Conservation (phyloP, 2,797 vertebrate genomes). For the Syngnathus rostellatus region DNA sequence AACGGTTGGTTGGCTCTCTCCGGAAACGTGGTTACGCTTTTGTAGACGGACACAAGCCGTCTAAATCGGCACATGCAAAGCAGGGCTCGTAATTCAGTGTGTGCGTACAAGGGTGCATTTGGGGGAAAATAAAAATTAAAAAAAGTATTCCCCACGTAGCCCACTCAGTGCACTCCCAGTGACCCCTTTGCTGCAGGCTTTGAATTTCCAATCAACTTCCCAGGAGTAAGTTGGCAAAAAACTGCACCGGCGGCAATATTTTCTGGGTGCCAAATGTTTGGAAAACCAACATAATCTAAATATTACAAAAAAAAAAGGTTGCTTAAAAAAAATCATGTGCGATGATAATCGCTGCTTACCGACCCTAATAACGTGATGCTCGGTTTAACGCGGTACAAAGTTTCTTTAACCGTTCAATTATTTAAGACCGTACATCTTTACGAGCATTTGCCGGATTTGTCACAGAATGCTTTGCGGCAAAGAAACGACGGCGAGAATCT, state of each 20-base stretch:
- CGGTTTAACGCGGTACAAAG: neutral
- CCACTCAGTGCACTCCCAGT: conserved; percentile 39
- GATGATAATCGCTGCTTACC: neutral
- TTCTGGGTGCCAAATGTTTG: conserved; percentile 10
- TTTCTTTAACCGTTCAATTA: neutral
- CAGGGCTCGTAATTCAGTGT: conserved; percentile 7
- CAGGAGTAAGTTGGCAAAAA: conserved; percentile 41
- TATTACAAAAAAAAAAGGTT: neutral
- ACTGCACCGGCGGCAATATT: conserved; percentile 28
- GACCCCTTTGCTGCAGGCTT: conserved; percentile 52
- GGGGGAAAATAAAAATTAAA: conserved; percentile 16
- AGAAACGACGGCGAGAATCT: no score
- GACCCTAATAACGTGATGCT: neutral
- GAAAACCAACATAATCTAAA: conserved; percentile 4
- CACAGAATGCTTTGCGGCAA: neutral
- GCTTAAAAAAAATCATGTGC: neutral
- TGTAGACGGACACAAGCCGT: conserved; percentile 8
- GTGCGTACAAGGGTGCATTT: conserved; percentile 12
- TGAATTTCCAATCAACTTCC: conserved; percentile 53
- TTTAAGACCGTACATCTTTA: neutral
- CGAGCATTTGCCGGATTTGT: neutral
- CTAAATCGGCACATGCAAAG: conserved; percentile 3
- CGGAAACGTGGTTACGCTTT: conserved; percentile 26
- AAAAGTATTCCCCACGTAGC: conserved; percentile 28
- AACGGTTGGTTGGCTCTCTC: conserved; percentile 38